Conservation (phyloP, 1,140 invertebrate species). For the Panulirus ornatus region DNA sequence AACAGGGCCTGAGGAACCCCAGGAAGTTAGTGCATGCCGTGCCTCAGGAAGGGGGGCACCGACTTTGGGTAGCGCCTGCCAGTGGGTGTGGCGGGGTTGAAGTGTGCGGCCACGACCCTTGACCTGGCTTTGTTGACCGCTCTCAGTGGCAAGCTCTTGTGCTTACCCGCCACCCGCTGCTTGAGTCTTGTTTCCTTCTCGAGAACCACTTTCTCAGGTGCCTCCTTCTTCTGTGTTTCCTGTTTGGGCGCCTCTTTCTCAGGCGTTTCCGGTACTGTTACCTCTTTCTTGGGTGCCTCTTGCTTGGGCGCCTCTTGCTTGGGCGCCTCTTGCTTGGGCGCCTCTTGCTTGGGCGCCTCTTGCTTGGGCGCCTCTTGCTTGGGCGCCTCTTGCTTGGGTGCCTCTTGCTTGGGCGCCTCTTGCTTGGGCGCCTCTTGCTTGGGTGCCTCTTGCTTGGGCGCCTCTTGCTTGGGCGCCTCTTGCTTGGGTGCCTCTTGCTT, state of each 20-base stretch:
- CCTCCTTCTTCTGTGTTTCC: constrained; percentile 6
- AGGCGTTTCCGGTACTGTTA: background rate
- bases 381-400: background rate
- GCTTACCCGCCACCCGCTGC: background rate
- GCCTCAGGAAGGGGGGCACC: background rate
- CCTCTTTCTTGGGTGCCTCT: constrained; percentile 3
- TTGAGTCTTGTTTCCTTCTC: background rate
- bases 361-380: constrained; percentile 13
- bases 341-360: background rate
- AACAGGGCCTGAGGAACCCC: background rate
- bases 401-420: background rate
- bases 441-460: background rate
- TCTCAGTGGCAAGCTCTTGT: background rate
- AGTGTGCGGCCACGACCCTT: constrained; percentile 17
- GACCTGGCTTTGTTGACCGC: constrained; percentile 15
- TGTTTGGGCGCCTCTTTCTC: constrained; percentile 1
- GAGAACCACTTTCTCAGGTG: background rate
- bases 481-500: background rate
- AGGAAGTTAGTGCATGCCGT: background rate
- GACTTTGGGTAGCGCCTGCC: constrained; percentile 23
- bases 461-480: background rate
- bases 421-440: background rate
- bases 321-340: background rate
- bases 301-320: background rate
- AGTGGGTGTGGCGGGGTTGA: constrained; percentile 41